These are phyloP conservation scores for Monochamus saltuarius DNA, from an alignment of 1,140 invertebrate species.

Conservation along the genomic window DNA sequence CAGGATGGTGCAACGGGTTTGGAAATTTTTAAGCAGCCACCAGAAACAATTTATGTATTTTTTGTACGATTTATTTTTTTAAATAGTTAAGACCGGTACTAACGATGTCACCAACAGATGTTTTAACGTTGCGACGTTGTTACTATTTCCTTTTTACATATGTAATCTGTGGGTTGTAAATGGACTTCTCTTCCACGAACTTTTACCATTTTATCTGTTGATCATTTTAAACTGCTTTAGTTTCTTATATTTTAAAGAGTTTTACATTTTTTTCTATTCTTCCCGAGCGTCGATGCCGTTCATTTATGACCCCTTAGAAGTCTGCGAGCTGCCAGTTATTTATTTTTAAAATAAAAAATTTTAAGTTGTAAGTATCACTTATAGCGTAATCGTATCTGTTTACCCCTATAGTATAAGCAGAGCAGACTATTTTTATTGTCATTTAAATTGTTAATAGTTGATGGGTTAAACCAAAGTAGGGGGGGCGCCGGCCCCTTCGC, in stretches of 20 bases:
- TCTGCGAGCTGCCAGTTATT: conserved; percentile 22
- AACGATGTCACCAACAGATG: too few relatives aligned
- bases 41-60: too few relatives aligned
- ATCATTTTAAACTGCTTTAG: conserved; percentile 12
- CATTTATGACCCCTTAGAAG: not conserved
- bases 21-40: too few relatives aligned
- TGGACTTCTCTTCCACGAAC: not conserved
- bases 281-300: conserved; percentile 24
- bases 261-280: conserved; percentile 16
- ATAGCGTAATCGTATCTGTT: conserved; percentile 27
- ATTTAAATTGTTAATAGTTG: conserved; percentile 35
- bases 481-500: conserved; percentile 5
- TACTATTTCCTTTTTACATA: not conserved
- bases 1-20: conserved; percentile 8
- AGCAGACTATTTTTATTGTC: conserved; percentile 49
- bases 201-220: not conserved
- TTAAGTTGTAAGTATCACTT: conserved; percentile 38
- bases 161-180: conserved; percentile 1
- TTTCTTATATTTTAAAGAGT: conserved; percentile 18
- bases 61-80: too few relatives aligned
- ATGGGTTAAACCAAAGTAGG: conserved; percentile 29
- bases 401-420: conserved; percentile 46
- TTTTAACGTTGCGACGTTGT: too few relatives aligned
- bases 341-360: conserved; percentile 27
- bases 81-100: too few relatives aligned